phyloP scores from a whole-genome alignment of 2,113 vertebrate species.

The Hassar affinis region DNA sequence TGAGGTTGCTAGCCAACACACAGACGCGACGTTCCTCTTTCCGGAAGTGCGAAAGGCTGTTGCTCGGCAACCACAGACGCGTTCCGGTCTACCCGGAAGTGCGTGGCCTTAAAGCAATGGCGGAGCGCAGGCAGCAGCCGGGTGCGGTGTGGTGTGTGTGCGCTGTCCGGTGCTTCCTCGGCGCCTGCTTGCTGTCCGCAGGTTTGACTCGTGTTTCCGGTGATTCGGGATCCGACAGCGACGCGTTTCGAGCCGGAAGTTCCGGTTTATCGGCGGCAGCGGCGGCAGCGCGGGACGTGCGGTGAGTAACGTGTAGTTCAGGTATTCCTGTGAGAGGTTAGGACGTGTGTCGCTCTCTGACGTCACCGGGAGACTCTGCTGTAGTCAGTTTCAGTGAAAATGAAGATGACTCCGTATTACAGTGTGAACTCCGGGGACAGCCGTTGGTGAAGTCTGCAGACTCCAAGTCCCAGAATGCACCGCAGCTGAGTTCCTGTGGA shows the following conservation, averaged over 20 bases:
- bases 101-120: slow-evolving; percentile 72
- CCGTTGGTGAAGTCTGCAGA: too few relatives aligned
- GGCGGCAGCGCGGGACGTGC: slow-evolving; percentile 65
- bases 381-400: too few relatives aligned
- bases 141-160: background rate
- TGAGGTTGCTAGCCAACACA: background rate
- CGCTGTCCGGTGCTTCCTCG: background rate
- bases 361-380: background rate
- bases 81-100: slow-evolving; percentile 65
- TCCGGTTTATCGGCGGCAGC: slow-evolving; percentile 49
- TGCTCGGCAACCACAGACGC: slow-evolving; percentile 69
- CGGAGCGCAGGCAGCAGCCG: slow-evolving; percentile 42
- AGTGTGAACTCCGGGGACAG: too few relatives aligned
- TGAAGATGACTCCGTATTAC: too few relatives aligned
- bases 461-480: background rate
- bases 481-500: background rate
- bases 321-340: background rate
- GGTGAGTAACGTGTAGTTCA: slow-evolving; percentile 57
- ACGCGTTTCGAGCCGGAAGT: slow-evolving; percentile 66
- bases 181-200: background rate
- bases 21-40: background rate
- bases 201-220: slow-evolving; percentile 27
- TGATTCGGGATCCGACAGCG: slow-evolving; percentile 42
- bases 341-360: background rate
- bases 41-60: slow-evolving; percentile 46